Percentiles rank a stretch among this genome's conserved stretches.
These are phyloP conservation scores for Reticulitermes lucifugus DNA, from an alignment of 2,888 invertebrate species.

Conservation along the genomic window DNA sequence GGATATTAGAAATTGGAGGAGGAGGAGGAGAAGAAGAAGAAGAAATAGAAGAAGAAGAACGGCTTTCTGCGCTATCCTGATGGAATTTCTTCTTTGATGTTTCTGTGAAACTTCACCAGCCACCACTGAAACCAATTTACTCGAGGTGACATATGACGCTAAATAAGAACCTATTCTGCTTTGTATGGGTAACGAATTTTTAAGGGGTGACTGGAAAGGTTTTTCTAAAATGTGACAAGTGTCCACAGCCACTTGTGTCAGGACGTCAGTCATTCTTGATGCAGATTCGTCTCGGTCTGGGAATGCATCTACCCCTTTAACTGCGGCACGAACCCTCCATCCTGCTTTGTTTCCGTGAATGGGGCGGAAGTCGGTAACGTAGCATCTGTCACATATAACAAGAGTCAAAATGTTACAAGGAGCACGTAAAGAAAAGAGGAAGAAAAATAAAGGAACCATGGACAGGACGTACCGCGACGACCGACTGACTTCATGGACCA, in stretches of 20 bases:
- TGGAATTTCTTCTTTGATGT: too few relatives aligned
- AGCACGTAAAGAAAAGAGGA: neutral
- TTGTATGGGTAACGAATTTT: neutral
- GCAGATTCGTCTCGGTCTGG: conserved; percentile 13
- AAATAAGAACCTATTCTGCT: too few relatives aligned
- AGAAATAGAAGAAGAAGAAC: too few relatives aligned
- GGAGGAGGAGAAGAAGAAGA: too few relatives aligned
- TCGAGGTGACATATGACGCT: too few relatives aligned
- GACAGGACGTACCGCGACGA: too few relatives aligned
- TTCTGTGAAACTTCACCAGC: too few relatives aligned
- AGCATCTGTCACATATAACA: conserved; percentile 8
- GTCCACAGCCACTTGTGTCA: conserved; percentile 12
- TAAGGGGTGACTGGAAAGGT: neutral
- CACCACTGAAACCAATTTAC: too few relatives aligned
- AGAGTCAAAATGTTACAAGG: neutral
- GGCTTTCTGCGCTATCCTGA: too few relatives aligned
- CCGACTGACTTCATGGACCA: too few relatives aligned
- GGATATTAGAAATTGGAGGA: too few relatives aligned
- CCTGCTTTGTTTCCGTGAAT: conserved; percentile 10
- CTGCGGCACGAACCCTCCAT: neutral
- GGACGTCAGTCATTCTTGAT: neutral
- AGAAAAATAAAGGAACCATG: neutral
- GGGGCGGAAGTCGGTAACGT: neutral
- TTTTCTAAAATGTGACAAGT: conserved; percentile 3
- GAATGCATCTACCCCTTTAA: neutral